Percentiles rank a stretch among this genome's conserved stretches.
Evolutionary conservation across 2,113 vertebrate species (phyloP).

Genomic region (Meleagris gallopavo): DNA sequence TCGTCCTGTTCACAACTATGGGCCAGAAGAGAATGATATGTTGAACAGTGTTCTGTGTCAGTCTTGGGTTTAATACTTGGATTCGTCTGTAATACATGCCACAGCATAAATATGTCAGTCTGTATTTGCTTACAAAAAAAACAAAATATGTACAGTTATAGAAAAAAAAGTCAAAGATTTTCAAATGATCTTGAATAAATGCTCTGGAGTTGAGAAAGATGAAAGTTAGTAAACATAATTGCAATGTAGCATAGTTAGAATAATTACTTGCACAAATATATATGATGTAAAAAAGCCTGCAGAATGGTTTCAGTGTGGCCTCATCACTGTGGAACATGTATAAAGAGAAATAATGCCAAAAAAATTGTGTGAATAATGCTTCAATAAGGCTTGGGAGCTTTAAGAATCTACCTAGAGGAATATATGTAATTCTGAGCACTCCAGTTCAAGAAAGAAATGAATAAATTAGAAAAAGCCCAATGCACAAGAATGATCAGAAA

Average conservation of each 20-base stretch:
- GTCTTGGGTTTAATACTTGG: not conserved
- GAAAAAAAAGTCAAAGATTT: not conserved
- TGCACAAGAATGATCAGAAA: not conserved
- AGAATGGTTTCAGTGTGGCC: not conserved
- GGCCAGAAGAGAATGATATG: not conserved
- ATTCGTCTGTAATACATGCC: not conserved
- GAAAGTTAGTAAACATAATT: not conserved
- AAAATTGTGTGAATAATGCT: not conserved
- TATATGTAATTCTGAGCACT: not conserved
- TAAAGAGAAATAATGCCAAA: not conserved
- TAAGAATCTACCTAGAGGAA: not conserved
- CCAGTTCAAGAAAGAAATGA: not conserved
- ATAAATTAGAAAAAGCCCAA: not conserved
- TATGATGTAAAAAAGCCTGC: not conserved
- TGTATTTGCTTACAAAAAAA: not conserved
- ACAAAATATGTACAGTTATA: accelerated
- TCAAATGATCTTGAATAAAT: not conserved
- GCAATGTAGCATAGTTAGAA: not conserved
- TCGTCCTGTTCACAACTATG: not conserved
- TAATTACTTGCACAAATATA: not conserved
- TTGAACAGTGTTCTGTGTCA: not conserved
- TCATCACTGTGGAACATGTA: accelerated
- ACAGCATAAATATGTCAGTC: not conserved
- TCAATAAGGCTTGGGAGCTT: not conserved
- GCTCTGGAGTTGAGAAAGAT: not conserved